phyloP scores from a whole-genome alignment of 2,888 invertebrate genomes.

The Nemapogon koenigi region DNA sequence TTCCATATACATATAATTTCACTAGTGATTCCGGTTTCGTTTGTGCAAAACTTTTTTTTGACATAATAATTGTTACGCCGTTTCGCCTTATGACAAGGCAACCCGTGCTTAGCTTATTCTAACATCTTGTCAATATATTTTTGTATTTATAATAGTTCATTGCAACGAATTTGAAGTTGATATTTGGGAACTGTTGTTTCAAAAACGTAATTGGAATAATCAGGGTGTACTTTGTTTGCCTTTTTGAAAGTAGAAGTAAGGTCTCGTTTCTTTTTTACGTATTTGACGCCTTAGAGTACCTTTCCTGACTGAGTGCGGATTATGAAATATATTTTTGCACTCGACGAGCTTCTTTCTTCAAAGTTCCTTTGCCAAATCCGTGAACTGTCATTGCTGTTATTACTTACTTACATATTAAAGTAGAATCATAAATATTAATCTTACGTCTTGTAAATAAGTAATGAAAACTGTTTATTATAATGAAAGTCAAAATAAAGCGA shows the following conservation, averaged over 20 bases:
- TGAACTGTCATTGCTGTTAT: conserved; percentile 1
- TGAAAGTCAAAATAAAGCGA: conserved; percentile 62
- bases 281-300: neutral
- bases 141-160: no score
- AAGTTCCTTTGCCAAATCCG: conserved; percentile 8
- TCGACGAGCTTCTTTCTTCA: conserved; percentile 5
- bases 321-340: conserved; percentile 3
- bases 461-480: conserved; percentile 51
- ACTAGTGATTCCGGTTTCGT: no score
- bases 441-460: conserved; percentile 40
- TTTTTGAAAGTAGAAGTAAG: conserved; percentile 7
- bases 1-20: no score
- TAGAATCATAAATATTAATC: conserved; percentile 7
- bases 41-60: no score
- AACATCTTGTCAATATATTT: no score
- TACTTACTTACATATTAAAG: conserved; percentile 1
- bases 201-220: conserved; percentile 42
- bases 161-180: conserved; percentile 6
- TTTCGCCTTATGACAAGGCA: no score
- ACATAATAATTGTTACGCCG: no score
- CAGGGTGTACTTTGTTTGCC: conserved; percentile 33
- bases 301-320: conserved; percentile 4
- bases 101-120: no score
- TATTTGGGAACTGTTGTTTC: conserved; percentile 8
- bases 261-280: neutral